These are phyloP conservation scores for Monopterus albus DNA, from an alignment of 2,113 vertebrate genomes.

Conservation along the genomic window DNA sequence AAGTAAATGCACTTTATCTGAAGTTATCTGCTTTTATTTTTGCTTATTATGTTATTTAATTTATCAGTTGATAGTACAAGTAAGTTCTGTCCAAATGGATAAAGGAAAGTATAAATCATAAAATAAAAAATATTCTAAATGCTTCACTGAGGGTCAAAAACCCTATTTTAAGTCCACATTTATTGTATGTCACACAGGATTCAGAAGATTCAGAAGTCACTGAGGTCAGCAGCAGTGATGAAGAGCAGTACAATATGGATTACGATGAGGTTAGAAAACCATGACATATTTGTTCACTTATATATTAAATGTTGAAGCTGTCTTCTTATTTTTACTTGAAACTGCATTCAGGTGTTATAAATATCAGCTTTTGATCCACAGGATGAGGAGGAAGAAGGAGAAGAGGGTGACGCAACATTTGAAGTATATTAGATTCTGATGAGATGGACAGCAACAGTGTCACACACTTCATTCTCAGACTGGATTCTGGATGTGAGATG, in stretches of 20 bases:
- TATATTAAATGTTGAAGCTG: neutral
- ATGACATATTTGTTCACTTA: neutral
- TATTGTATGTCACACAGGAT: slow-evolving; percentile 52
- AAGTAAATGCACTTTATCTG: neutral
- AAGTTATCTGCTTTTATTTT: no score
- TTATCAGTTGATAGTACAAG: no score
- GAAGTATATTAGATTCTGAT: slow-evolving; percentile 33
- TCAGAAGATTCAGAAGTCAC: slow-evolving; percentile 72
- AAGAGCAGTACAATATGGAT: neutral
- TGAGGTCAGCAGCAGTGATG: slow-evolving; percentile 37
- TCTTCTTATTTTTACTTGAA: neutral
- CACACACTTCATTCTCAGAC: neutral
- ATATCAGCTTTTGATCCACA: slow-evolving; percentile 16
- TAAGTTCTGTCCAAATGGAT: no score
- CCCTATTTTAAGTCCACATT: neutral
- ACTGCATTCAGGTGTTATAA: slow-evolving; percentile 2
- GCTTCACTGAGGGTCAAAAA: neutral
- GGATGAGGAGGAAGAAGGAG: neutral
- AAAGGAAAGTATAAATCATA: no score
- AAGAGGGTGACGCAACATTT: slow-evolving; percentile 17
- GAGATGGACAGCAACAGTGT: neutral
- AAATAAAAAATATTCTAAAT: neutral
- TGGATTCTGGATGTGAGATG: slow-evolving; percentile 6
- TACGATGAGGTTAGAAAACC: slow-evolving; percentile 29
- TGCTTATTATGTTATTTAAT: no score